A percentile compares a stretch with the other conserved stretches of the same genome.
Conservation (phyloP, 2,797 vertebrate genomes). For the Eulemur albifrons region DNA sequence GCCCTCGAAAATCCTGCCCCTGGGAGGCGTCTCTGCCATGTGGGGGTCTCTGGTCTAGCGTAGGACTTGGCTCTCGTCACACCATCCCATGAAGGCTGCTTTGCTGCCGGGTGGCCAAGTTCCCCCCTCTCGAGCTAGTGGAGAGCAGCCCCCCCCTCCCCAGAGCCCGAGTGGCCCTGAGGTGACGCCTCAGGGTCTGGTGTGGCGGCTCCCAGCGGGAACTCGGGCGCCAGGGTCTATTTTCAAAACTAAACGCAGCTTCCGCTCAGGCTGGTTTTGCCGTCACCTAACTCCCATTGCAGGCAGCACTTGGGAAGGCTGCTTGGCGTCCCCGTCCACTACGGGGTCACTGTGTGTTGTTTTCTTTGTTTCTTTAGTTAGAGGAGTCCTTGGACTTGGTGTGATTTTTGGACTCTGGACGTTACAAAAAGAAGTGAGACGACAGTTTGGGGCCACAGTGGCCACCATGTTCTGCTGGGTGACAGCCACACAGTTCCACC, state of each 20-base stretch:
- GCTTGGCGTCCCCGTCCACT: accelerated
- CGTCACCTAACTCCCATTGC: no score
- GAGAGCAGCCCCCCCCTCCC: no score
- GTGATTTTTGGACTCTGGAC: slow-evolving; percentile 91
- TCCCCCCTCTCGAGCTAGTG: no score
- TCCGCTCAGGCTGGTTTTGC: no score
- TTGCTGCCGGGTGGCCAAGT: not conserved
- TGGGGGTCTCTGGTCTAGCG: not conserved
- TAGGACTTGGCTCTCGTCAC: accelerated
- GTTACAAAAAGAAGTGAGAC: slow-evolving; percentile 91
- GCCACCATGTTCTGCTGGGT: slow-evolving; percentile 91
- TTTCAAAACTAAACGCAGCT: not conserved
- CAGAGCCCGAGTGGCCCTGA: not conserved
- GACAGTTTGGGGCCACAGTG: slow-evolving; percentile 92
- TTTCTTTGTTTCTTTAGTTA: slow-evolving; percentile 79
- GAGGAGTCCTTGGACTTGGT: slow-evolving; percentile 90
- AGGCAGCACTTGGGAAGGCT: accelerated
- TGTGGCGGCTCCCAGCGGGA: not conserved
- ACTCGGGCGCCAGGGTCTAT: not conserved
- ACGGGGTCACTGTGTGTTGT: accelerated
- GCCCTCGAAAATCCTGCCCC: no score
- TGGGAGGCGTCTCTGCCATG: accelerated
- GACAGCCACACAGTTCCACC: slow-evolving; percentile 94
- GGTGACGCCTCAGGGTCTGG: not conserved
- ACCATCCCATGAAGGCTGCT: accelerated